Conservation (phyloP, 2,797 vertebrate genomes). For the Onychomys arenicola region DNA sequence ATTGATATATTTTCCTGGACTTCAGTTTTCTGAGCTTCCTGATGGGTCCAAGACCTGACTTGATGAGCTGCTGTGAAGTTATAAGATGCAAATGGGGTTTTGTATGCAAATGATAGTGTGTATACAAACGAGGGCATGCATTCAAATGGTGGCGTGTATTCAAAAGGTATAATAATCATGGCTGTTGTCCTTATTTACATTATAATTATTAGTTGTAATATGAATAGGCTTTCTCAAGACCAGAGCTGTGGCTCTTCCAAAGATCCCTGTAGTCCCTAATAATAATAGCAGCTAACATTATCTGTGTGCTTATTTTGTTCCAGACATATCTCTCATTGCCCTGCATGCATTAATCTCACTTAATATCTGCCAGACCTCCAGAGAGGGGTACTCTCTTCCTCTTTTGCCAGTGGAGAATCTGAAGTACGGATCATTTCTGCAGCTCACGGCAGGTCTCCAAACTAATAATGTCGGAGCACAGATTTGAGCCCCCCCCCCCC, state of each 20-base stretch:
- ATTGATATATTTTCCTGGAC: background rate
- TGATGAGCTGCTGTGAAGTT: background rate
- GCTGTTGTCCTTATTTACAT: conserved; percentile 25
- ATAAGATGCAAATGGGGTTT: background rate
- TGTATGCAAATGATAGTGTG: background rate
- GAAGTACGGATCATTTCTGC: conserved; percentile 6
- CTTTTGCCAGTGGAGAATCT: conserved; percentile 56
- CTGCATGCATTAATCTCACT: conserved; percentile 72
- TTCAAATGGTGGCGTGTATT: background rate
- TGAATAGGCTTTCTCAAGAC: conserved; percentile 6
- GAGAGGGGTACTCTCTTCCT: conserved; percentile 49
- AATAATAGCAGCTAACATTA: conserved; percentile 57
- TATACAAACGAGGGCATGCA: background rate
- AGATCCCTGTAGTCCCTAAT: conserved; percentile 35
- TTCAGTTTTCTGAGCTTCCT: conserved; percentile 30
- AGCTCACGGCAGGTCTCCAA: conserved; percentile 46
- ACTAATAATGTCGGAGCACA: conserved; percentile 41
- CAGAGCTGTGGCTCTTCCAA: background rate
- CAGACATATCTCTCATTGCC: background rate
- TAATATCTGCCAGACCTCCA: conserved; percentile 67
- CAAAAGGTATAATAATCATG: background rate
- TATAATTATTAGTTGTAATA: conserved; percentile 49
- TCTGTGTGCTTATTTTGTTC: conserved; percentile 60
- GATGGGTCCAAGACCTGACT: conserved; percentile 1
- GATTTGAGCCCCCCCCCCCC: background rate